A percentile compares a stretch with the other conserved stretches of the same genome.
These are phyloP conservation scores for Nipponacmea schrenckii DNA, from an alignment of 2,888 invertebrate species.

Conservation along the genomic window DNA sequence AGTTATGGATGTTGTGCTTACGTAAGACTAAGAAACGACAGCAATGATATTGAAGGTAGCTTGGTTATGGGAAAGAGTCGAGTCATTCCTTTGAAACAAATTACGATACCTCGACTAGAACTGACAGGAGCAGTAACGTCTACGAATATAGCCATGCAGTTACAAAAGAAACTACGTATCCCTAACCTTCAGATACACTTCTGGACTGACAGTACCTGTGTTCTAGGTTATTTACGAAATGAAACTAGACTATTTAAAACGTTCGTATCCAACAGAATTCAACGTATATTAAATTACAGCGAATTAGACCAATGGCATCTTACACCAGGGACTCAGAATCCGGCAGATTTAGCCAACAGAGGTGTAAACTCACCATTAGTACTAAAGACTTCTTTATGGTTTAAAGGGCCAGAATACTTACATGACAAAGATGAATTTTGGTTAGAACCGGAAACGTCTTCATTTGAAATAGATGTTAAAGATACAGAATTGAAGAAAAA, in stretches of 20 bases:
- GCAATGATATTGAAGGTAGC: conserved; percentile 21
- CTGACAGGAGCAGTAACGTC: conserved; percentile 18
- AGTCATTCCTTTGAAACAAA: conserved; percentile 21
- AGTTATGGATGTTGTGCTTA: conserved; percentile 18
- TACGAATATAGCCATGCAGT: too few relatives aligned
- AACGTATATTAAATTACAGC: conserved; percentile 15
- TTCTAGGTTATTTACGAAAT: conserved; percentile 31
- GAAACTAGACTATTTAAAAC: conserved; percentile 23
- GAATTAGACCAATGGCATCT: background rate
- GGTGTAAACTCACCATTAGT: background rate
- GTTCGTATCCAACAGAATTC: conserved; percentile 30
- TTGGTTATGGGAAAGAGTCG: conserved; percentile 24
- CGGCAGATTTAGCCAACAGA: background rate
- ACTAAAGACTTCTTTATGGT: background rate
- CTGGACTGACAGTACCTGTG: too few relatives aligned
- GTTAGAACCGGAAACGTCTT: background rate
- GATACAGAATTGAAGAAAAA: background rate
- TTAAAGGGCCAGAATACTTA: background rate
- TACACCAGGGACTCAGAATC: background rate
- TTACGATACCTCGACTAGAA: conserved; percentile 22
- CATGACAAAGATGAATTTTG: background rate
- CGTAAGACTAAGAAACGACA: background rate
- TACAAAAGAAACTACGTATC: too few relatives aligned
- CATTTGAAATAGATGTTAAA: background rate
- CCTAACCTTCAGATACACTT: too few relatives aligned